Percentiles rank a stretch among this genome's conserved stretches.
Evolutionary conservation across 2,797 vertebrate genomes (phyloP).

Genomic region (Lepus oiostolus): DNA sequence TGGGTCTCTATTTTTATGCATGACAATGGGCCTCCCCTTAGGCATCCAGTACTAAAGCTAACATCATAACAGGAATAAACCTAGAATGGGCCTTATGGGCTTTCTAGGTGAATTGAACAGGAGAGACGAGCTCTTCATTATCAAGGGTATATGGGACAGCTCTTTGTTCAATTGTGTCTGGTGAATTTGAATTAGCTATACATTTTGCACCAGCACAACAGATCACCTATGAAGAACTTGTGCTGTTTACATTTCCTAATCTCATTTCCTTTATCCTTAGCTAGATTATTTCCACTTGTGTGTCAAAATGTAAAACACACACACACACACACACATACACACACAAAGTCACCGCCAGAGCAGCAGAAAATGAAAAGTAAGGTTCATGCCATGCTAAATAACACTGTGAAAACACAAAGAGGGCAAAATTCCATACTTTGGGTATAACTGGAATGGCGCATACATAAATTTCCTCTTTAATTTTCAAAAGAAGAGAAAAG

Average conservation of each 20-base stretch:
- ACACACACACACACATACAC: no score
- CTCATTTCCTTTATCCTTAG: conserved; percentile 61
- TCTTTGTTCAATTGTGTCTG: conserved; percentile 60
- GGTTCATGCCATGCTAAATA: conserved; percentile 59
- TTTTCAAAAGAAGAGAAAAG: conserved; percentile 67
- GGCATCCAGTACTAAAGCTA: conserved; percentile 55
- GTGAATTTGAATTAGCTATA: not conserved
- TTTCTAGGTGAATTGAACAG: conserved; percentile 44
- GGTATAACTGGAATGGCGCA: conserved; percentile 63
- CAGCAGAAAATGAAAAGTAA: conserved; percentile 52
- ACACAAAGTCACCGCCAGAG: conserved; percentile 30
- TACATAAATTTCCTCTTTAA: conserved; percentile 48
- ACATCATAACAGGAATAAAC: conserved; percentile 50
- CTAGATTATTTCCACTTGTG: conserved; percentile 66
- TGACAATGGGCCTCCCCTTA: conserved; percentile 44
- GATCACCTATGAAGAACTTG: conserved; percentile 48
- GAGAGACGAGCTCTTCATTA: conserved; percentile 38
- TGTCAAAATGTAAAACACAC: conserved; percentile 4
- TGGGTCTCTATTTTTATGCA: conserved; percentile 55
- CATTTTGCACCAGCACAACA: conserved; percentile 46
- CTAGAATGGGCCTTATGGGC: conserved; percentile 37
- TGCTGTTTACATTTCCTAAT: conserved; percentile 72
- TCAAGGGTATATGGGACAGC: not conserved
- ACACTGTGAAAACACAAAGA: conserved; percentile 60
- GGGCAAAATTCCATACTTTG: conserved; percentile 47